These are phyloP conservation scores for Felis chaus DNA, from an alignment of 2,113 vertebrate genomes.

Conservation along the genomic window DNA sequence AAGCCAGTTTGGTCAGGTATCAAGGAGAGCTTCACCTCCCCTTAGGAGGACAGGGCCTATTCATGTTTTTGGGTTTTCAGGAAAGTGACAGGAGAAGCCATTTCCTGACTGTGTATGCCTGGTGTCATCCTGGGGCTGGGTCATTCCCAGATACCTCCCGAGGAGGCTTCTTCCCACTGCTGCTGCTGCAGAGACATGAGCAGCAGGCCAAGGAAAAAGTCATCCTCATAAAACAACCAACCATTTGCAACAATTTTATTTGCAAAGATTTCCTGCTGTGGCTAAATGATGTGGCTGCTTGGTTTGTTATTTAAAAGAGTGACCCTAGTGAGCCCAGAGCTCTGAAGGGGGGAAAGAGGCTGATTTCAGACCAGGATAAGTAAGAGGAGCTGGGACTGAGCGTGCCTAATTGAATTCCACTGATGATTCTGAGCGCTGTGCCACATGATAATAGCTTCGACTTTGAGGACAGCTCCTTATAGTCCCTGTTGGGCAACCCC, in stretches of 20 bases:
- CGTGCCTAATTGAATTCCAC: neutral
- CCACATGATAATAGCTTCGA: neutral
- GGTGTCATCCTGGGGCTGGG: neutral
- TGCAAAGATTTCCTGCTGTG: slow-evolving; percentile 63
- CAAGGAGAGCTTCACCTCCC: neutral
- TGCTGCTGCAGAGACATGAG: neutral
- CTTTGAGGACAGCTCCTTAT: neutral
- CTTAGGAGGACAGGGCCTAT: neutral
- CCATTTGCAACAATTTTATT: slow-evolving; percentile 54
- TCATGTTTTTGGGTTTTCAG: neutral
- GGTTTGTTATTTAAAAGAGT: slow-evolving; percentile 72
- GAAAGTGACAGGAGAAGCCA: neutral
- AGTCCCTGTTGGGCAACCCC: neutral
- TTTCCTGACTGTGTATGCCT: neutral
- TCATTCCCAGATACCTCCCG: neutral
- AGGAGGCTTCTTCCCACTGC: neutral
- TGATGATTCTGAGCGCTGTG: neutral
- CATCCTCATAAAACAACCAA: slow-evolving; percentile 14
- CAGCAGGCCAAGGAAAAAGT: neutral
- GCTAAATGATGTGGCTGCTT: slow-evolving; percentile 50
- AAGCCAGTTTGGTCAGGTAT: neutral
- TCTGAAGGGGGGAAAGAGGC: neutral
- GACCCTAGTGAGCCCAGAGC: slow-evolving; percentile 56
- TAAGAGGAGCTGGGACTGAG: neutral
- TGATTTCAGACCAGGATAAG: neutral